Base-by-base conservation (phyloP, 2,113 vertebrate genomes). In the Hippolais icterina region DNA sequence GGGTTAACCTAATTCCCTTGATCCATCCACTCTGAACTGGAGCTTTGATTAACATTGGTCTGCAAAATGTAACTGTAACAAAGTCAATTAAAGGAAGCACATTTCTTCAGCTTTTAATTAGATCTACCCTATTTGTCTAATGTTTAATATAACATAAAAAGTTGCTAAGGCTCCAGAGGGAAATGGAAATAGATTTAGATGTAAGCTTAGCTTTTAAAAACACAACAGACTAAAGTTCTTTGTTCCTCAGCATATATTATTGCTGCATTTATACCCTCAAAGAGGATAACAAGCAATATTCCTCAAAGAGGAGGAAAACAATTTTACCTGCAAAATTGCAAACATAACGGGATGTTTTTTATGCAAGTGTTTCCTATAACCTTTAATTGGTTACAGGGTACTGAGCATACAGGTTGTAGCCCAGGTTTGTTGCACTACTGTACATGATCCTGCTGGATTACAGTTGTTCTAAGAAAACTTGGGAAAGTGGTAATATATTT, bases 61-160 rank as follows among this genome's bases (percentile, higher is more conserved):
- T 97, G 94, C 97, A 93, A 97, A 98, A 97, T 97, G 97, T 98
- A 98, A 98, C 97, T 97, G 89, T 95, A 95, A 77, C 88, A 94
- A 96, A 98, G 97, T 98, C 97, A 98, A 97, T 98, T 98, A 98
- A 97, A 93, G 85, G 84, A 97, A 98, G 97, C 97, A 97, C 97
- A 96, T 97, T 98, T 98, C 95, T 98, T 95, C 93, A 95, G 96
- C 93, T 97, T 97, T 97, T 98, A 98, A 98, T 98, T 98, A 98
- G 97, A 97, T 95, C 80, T 97, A 90, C 93, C 88, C 95, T 96
- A 97, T 97, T 98, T 97, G 97, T 97, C 93, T 94, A 93, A 96
- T 97, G 96, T 96, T 98, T 98, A 98, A 97, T 94, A 95, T 96
- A 93, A 97, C 96, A 94, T 94, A 86, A 96, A 96, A 94, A 96